Percentiles rank a stretch among this genome's conserved stretches.
These are phyloP conservation scores for Eutrigla gurnardus DNA, from an alignment of 2,797 vertebrate species.

Conservation along the genomic window DNA sequence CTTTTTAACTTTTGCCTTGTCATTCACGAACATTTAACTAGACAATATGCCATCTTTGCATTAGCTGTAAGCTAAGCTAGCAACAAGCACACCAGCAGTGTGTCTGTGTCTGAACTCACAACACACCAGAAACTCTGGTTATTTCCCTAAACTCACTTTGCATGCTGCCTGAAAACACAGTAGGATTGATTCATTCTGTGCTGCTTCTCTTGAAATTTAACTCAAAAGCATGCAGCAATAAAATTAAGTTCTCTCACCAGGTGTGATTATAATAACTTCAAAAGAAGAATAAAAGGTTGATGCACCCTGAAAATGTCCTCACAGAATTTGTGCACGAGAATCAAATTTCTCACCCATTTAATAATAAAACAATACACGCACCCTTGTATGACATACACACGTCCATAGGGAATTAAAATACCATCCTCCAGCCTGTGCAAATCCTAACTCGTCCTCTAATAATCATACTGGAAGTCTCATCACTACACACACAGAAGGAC, in stretches of 20 bases:
- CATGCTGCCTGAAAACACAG: slow-evolving; percentile 23
- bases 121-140: not conserved
- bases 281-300: not conserved
- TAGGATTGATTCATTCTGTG: slow-evolving; percentile 5
- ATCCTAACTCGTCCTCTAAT: slow-evolving; percentile 10
- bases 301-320: not conserved
- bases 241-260: slow-evolving; percentile 13
- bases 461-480: slow-evolving; percentile 6
- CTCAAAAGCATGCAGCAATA: slow-evolving; percentile 14
- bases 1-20: too few relatives aligned
- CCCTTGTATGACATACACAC: not conserved
- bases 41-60: not conserved
- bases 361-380: not conserved
- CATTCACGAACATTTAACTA: not conserved
- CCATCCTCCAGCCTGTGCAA: slow-evolving; percentile 6
- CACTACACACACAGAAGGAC: slow-evolving; percentile 13
- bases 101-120: not conserved
- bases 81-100: not conserved
- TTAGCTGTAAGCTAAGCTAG: not conserved
- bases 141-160: slow-evolving; percentile 27
- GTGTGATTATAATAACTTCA: slow-evolving; percentile 19
- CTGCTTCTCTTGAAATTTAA: slow-evolving; percentile 29
- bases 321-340: not conserved
- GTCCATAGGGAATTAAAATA: slow-evolving; percentile 23
- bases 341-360: slow-evolving; percentile 2